phyloP scores from a whole-genome alignment of 2,113 vertebrate genomes.

The Pardalotus punctatus region DNA sequence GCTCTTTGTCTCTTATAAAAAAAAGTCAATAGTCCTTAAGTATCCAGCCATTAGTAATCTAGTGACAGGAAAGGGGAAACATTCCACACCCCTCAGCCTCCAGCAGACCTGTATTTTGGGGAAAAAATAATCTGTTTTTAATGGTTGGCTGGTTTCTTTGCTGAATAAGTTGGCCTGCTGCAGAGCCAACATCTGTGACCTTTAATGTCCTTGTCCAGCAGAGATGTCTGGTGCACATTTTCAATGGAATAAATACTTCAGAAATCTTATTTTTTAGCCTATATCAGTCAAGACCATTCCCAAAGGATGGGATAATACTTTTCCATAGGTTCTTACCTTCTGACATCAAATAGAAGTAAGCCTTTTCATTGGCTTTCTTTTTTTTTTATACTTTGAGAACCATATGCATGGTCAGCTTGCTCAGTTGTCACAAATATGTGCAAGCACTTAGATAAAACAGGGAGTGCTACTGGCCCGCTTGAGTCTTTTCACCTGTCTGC shows the following conservation, averaged over 20 bases:
- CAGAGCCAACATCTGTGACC: slow-evolving; percentile 52
- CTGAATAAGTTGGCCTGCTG: slow-evolving; percentile 36
- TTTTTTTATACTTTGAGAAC: not conserved
- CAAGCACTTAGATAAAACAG: not conserved
- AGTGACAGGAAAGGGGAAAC: too few species aligned
- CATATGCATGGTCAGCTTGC: not conserved
- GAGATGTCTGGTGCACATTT: not conserved
- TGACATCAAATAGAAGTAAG: not conserved
- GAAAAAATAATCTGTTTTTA: not conserved
- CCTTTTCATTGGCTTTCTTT: not conserved
- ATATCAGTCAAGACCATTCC: not conserved
- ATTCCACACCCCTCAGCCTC: too few species aligned
- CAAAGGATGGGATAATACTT: not conserved
- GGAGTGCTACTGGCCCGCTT: not conserved
- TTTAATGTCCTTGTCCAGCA: slow-evolving; percentile 29
- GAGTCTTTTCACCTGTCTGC: not conserved
- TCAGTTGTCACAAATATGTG: not conserved
- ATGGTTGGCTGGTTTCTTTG: slow-evolving; percentile 28
- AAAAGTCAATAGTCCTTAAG: too few species aligned
- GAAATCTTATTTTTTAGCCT: not conserved
- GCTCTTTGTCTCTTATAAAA: too few species aligned
- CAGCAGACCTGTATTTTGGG: not conserved
- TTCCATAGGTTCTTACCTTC: not conserved
- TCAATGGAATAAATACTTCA: not conserved
- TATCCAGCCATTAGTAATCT: too few species aligned